Percentiles rank a stretch among this genome's conserved stretches.
Evolutionary conservation across 2,888 invertebrate genomes (phyloP).

Genomic region (Cerceris rybyensis): DNA sequence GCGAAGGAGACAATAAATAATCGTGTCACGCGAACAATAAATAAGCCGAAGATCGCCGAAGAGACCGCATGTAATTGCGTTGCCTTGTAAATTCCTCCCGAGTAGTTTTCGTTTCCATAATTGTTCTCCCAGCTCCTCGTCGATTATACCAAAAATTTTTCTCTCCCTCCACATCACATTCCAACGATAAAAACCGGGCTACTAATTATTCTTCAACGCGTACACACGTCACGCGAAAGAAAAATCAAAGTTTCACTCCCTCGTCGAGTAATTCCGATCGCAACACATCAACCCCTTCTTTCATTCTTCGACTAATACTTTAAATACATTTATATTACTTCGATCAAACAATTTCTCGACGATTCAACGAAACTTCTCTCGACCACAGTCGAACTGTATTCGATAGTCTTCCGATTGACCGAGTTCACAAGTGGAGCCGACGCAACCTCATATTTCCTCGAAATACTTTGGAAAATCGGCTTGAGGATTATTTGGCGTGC

Average conservation of each 20-base stretch:
- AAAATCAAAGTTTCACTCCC: slow-evolving; percentile 2
- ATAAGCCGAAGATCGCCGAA: slow-evolving; percentile 46
- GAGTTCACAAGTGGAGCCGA: slow-evolving; percentile 9
- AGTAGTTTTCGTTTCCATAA: slow-evolving; percentile 5
- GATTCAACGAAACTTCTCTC: slow-evolving; percentile 9
- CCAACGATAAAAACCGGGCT: slow-evolving; percentile 3
- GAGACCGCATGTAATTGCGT: slow-evolving; percentile 17
- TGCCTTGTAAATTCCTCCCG: neutral
- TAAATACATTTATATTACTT: neutral
- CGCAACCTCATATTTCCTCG: slow-evolving; percentile 26
- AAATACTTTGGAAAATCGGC: slow-evolving; percentile 19
- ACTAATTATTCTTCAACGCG: slow-evolving; percentile 25
- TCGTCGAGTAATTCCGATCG: slow-evolving; percentile 2
- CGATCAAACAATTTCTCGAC: slow-evolving; percentile 11
- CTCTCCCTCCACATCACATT: neutral
- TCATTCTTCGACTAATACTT: neutral
- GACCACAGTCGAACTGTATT: neutral
- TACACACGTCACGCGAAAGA: slow-evolving; percentile 25
- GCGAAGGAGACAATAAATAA: slow-evolving; percentile 73
- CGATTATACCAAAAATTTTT: slow-evolving; percentile 1
- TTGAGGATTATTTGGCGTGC: slow-evolving; percentile 66
- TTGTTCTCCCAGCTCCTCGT: slow-evolving; percentile 24
- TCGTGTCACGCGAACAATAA: slow-evolving; percentile 68
- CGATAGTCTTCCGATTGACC: slow-evolving; percentile 42
- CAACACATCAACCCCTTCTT: neutral